Evolutionary conservation across 2,113 vertebrate genomes (phyloP), one percentile per base, ranked within the genome.

Genomic region (Rhizomys pruinosus): DNA sequence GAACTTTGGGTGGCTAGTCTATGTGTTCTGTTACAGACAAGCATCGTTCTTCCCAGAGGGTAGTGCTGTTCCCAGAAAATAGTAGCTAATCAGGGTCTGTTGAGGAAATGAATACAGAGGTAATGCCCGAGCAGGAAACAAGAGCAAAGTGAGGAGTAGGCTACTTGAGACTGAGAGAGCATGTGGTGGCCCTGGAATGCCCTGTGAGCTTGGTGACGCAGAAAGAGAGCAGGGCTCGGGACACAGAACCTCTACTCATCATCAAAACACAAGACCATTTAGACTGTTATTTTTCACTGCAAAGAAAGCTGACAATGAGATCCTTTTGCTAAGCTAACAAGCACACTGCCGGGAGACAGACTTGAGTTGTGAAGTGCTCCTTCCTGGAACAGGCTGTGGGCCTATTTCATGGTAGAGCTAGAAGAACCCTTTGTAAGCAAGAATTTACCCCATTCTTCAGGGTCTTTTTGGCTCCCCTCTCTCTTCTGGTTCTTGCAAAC

Each of bases 391-490:
- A 68, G 27, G 59, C 17, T 20, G 8, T 5, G 16, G 34, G 39
- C 32, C 4, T 27, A 2, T 11, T 7, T 42, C 47, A 22, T 1
- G 0, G 66, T 39, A 39, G 39, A 39, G 29, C 22, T 6, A 12
- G 37, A 39, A 63, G 3, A 39, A 15, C 16, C 6, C 57, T 77
- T 19, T 1, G 8, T 23, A 42, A 3, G 2, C 0, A 59, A 55
- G 42, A 25, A 25, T 6, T 42, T 3, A 0, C 27, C 44, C 16
- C 27, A 5, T 1, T 22, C 11, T 22, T 42, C 16, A 5, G 22
- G 37, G 2, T 79, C 27, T 42, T 0, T 23, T 4, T 22, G 29
- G 27, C 32, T 42, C 66, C 74, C 37, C 42, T 34, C 4, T 73
- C 57, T 80, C 42, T 42, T 0, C 25, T 8, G 73, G 19, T 7